Evolutionary conservation across 2,797 vertebrate genomes (phyloP), one percentile per base, ranked within the genome.

Genomic region (Agapornis canus): DNA sequence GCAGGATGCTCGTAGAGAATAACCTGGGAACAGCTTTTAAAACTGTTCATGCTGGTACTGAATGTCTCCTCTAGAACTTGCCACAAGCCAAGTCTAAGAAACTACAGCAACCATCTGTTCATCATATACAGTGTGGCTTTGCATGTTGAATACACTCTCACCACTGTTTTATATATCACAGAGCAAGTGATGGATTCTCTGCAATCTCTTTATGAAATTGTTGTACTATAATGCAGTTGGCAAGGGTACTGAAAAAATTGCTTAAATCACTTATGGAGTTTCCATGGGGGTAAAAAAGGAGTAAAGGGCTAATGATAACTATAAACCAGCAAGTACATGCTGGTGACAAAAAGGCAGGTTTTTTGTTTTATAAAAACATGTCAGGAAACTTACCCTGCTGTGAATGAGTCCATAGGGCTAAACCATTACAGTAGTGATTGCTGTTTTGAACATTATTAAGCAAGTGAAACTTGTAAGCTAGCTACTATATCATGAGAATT

Each of bases 91-190:
- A 27, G 65, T 42, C 31, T 61, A 47, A 57, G n/a, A 64, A 48
- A 66, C 60, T 40, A 43, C 19, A 83, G 37, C 42, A 57, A 52
- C 6, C 29, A 37, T 12, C 32, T 79, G 25, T 29, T 76, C 66
- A 47, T 2, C 56, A 57, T 32, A 37, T 5, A 48, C 16, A 37
- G 3, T 2, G 18, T 22, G 49, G 64, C 17, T 70, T 77, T 61
- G 29, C 5, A 17, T 2, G 5, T 0, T 37, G 40, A 87, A 8
- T 18, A 60, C 3, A 21, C 3, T 23, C 48, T 20, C 63, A 43
- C 11, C 39, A 52, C 18, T 68, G 15, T 4, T 78, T n/a, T 1
- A 35, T 19, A 39, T 63, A 13, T 1, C 59, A 45, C 0, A 25
- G 16, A 40, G n/a, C n/a, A 73, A 52, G 17, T 3, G 64, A 52